These are phyloP conservation scores for Diacarnus erythraeanus DNA, from an alignment of 37 sponge, comb jelly and placozoan genomes.

Conservation along the genomic window DNA sequence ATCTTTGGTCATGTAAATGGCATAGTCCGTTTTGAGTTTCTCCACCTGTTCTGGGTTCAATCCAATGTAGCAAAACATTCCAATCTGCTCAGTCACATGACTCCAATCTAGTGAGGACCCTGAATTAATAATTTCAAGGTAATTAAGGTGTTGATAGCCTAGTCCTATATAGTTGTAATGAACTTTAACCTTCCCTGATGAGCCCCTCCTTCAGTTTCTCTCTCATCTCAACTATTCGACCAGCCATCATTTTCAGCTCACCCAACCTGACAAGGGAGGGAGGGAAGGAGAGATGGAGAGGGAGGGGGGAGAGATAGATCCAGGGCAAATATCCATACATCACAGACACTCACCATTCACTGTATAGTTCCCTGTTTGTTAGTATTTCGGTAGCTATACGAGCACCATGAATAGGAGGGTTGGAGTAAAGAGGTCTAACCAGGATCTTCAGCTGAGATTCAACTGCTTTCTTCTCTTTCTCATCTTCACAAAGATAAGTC, in stretches of 20 bases:
- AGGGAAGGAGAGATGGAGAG: background rate
- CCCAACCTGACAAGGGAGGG: constrained; percentile 51
- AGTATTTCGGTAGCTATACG: constrained; percentile 85
- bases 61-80: constrained; percentile 97
- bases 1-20: constrained; percentile 95
- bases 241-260: constrained; percentile 91
- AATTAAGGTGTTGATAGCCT: no score
- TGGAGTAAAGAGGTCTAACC: constrained; percentile 93
- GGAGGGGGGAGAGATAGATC: background rate
- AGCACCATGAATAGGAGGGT: constrained; percentile 92
- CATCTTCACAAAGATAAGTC: constrained; percentile 54
- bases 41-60: constrained; percentile 76
- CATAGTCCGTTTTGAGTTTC: constrained; percentile 67
- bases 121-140: constrained; percentile 4
- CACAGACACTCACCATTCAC: constrained; percentile 72
- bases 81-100: constrained; percentile 92
- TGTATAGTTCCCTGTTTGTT: constrained; percentile 65
- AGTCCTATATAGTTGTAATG: background rate
- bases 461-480: constrained; percentile 69
- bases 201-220: constrained; percentile 60
- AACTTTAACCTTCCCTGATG: constrained; percentile 55
- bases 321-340: no score
- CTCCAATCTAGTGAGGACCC: constrained; percentile 92
- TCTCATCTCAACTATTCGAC: constrained; percentile 89
- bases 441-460: constrained; percentile 96